A percentile compares a stretch with the other conserved stretches of the same genome.
These are phyloP conservation scores for Ptychochromis oligacanthus DNA, from an alignment of 2,113 vertebrate species.

Conservation along the genomic window DNA sequence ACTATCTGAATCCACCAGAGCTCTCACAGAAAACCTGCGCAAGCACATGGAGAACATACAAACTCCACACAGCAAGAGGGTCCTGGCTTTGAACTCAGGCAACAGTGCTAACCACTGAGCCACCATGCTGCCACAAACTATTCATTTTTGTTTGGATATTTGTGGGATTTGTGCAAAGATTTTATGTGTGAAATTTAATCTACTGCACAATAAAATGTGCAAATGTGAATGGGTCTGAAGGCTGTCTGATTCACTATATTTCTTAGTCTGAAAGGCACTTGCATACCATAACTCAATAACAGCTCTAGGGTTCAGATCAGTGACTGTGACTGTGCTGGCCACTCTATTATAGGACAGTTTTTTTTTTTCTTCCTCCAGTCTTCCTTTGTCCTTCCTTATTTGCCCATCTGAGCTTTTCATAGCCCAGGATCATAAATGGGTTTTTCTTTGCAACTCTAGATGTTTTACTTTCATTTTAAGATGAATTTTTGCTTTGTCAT, in stretches of 20 bases:
- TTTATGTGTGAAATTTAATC: neutral
- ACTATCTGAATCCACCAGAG: neutral
- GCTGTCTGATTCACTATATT: too few relatives aligned
- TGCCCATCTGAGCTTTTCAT: neutral
- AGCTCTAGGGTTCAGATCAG: too few relatives aligned
- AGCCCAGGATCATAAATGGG: too few relatives aligned
- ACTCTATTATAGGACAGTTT: neutral
- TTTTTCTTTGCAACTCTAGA: neutral
- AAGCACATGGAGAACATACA: neutral
- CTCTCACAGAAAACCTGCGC: neutral
- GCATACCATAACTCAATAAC: too few relatives aligned
- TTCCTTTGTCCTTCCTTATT: neutral
- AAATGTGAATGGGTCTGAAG: neutral
- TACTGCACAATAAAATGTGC: neutral
- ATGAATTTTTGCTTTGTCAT: neutral
- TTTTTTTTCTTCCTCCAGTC: too few relatives aligned
- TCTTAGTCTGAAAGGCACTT: too few relatives aligned
- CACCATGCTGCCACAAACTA: too few relatives aligned
- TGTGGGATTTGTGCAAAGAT: neutral
- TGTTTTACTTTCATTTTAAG: neutral
- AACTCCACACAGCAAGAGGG: too few relatives aligned
- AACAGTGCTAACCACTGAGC: too few relatives aligned
- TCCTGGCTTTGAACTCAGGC: neutral
- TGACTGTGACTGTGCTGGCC: too few relatives aligned
- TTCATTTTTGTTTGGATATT: neutral